A percentile compares a stretch with the other conserved stretches of the same genome.
These are phyloP conservation scores for Aethina tumida DNA, from an alignment of 1,140 invertebrate genomes.

Conservation along the genomic window DNA sequence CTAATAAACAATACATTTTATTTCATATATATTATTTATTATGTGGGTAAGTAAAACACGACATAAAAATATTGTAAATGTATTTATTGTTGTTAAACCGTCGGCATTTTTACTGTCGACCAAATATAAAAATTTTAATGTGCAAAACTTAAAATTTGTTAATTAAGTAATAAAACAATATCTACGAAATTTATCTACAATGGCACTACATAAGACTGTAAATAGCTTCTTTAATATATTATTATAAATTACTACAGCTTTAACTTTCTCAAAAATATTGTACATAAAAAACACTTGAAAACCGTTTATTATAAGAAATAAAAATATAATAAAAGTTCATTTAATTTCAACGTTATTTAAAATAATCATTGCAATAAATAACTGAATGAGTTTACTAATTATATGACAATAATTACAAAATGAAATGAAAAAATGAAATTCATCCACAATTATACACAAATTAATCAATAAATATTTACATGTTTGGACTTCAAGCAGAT, in stretches of 20 bases:
- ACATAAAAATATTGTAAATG: conserved; percentile 15
- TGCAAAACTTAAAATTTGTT: conserved; percentile 27
- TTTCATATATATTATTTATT: no score
- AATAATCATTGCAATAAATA: conserved; percentile 16
- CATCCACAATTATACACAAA: conserved; percentile 22
- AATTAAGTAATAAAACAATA: conserved; percentile 17
- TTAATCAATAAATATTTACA: conserved; percentile 13
- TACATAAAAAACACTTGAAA: conserved; percentile 8
- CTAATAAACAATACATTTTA: no score
- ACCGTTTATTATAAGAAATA: conserved; percentile 9
- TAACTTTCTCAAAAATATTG: not conserved
- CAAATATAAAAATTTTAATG: conserved; percentile 29
- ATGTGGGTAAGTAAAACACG: no score
- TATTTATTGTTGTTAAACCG: conserved; percentile 25
- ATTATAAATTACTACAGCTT: conserved; percentile 5
- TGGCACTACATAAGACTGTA: conserved; percentile 23
- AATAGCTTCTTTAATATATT: conserved; percentile 11
- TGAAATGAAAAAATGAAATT: conserved; percentile 11
- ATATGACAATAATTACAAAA: conserved; percentile 17
- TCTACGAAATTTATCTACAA: conserved; percentile 23
- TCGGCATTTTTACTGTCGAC: conserved; percentile 21
- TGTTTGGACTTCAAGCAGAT: conserved; percentile 13
- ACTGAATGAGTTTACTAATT: conserved; percentile 14
- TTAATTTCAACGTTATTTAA: conserved; percentile 9
- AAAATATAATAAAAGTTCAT: conserved; percentile 11